Conservation (phyloP, 30 jellyfish, hydroid and myxozoan genomes). For the Hydractinia symbiolongicarpus region DNA sequence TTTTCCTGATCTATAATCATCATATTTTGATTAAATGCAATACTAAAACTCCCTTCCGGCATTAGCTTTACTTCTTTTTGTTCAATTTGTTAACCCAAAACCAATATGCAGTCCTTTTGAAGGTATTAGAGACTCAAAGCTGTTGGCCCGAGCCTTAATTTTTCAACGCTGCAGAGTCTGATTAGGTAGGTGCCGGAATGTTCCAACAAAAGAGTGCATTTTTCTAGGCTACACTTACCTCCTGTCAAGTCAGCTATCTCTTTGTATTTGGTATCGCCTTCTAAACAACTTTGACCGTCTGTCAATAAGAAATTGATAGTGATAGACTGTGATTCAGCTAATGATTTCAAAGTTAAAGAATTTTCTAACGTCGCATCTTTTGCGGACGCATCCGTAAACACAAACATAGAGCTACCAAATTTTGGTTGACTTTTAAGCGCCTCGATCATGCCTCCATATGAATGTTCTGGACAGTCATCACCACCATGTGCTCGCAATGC, state of each 20-base stretch:
- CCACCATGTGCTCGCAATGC: slow-evolving; percentile 66
- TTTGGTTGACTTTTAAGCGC: slow-evolving; percentile 87
- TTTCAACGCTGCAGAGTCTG: no score
- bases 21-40: no score
- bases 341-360: slow-evolving; percentile 49
- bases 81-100: no score
- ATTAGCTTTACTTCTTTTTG: no score
- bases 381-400: slow-evolving; percentile 86
- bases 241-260: slow-evolving; percentile 69
- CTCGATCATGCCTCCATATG: slow-evolving; percentile 79
- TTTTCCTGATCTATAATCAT: no score
- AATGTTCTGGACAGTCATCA: slow-evolving; percentile 83
- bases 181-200: no score
- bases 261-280: slow-evolving; percentile 42
- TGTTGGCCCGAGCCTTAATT: no score
- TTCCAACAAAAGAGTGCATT: no score
- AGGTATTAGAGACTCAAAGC: no score
- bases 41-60: no score
- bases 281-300: slow-evolving; percentile 52
- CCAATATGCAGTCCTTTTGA: no score
- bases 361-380: slow-evolving; percentile 68
- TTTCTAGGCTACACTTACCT: background rate
- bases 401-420: slow-evolving; percentile 82
- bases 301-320: slow-evolving; percentile 71
- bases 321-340: slow-evolving; percentile 64